Percentiles rank a stretch among this genome's conserved stretches.
Evolutionary conservation across 1,140 invertebrate species (phyloP).

Genomic region (Drosophila micromelanica): DNA sequence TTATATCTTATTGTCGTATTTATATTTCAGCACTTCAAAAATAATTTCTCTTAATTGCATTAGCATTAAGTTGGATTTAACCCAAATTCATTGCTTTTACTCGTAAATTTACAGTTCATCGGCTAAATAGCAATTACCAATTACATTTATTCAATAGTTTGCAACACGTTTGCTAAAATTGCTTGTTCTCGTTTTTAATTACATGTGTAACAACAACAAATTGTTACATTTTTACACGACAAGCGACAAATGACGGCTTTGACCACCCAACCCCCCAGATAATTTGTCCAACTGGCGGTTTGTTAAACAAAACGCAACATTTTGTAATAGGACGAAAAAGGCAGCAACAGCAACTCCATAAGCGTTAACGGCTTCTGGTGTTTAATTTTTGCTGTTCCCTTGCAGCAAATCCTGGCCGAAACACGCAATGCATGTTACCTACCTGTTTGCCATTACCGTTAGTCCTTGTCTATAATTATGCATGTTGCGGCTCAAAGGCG

Average conservation of each 20-base stretch:
- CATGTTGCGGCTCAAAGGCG: constrained; percentile 59
- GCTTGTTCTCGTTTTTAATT: constrained; percentile 44
- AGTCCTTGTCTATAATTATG: constrained; percentile 56
- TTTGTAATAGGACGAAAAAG: constrained; percentile 27
- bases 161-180: constrained; percentile 12
- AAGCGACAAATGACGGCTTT: constrained; percentile 17
- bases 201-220: constrained; percentile 55
- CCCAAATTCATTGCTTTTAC: background rate
- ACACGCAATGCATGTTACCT: constrained; percentile 52
- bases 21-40: no score
- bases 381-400: constrained; percentile 9
- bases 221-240: constrained; percentile 52
- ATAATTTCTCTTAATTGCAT: no score
- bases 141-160: constrained; percentile 26
- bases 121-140: constrained; percentile 23
- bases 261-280: constrained; percentile 2
- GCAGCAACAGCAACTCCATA: constrained; percentile 37
- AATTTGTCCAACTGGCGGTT: constrained; percentile 10
- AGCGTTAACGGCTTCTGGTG: constrained; percentile 51
- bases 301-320: constrained; percentile 65
- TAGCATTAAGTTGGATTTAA: background rate
- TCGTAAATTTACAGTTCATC: constrained; percentile 4
- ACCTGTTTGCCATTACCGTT: constrained; percentile 43
- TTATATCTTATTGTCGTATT: no score
- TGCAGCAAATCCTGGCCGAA: constrained; percentile 41